Evolutionary conservation across 2,797 vertebrate species (phyloP).

Genomic region (Bovichtus variegatus): DNA sequence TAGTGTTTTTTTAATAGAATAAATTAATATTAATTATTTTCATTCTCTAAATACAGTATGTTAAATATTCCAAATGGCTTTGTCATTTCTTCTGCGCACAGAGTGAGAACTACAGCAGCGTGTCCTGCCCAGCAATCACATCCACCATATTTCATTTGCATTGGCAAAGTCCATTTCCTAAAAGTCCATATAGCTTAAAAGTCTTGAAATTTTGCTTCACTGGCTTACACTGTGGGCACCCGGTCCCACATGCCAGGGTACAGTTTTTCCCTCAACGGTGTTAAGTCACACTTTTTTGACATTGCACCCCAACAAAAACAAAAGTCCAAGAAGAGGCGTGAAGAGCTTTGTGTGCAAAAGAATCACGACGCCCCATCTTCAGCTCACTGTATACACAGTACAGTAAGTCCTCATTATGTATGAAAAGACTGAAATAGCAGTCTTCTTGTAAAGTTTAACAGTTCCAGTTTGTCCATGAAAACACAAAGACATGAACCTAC

Average conservation of each 20-base stretch:
- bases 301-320: conserved; percentile 32
- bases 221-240: conserved; percentile 46
- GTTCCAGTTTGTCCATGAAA: conserved; percentile 60
- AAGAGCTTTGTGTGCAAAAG: conserved; percentile 78
- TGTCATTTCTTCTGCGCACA: conserved; percentile 73
- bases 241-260: conserved; percentile 29
- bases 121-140: conserved; percentile 60
- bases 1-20: conserved; percentile 90
- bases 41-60: conserved; percentile 92
- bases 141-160: conserved; percentile 58
- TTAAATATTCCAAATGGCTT: conserved; percentile 93
- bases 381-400: conserved; percentile 30
- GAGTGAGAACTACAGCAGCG: conserved; percentile 53
- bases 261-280: conserved; percentile 34
- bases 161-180: conserved; percentile 51
- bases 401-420: conserved; percentile 54
- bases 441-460: conserved; percentile 38
- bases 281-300: conserved; percentile 24
- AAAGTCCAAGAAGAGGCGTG: conserved; percentile 48
- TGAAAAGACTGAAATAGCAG: conserved; percentile 46
- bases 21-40: conserved; percentile 97
- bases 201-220: conserved; percentile 52
- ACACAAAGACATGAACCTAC: conserved; percentile 45
- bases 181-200: conserved; percentile 71
- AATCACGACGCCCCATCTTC: conserved; percentile 56